These are phyloP conservation scores for Psilopogon haemacephalus DNA, from an alignment of 2,113 vertebrate genomes.

Conservation along the genomic window DNA sequence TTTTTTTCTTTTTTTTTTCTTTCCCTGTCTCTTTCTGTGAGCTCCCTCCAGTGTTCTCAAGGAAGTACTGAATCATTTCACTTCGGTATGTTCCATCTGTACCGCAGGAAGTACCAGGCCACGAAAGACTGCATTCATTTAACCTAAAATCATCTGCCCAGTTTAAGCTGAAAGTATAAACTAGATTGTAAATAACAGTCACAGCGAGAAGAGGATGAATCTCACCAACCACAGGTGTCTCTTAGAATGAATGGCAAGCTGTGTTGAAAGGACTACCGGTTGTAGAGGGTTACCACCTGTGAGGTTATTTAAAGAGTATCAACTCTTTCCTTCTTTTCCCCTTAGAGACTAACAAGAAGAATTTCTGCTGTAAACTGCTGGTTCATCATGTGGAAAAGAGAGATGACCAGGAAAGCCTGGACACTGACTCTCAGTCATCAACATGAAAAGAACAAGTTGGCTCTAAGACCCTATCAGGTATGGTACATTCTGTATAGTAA, in stretches of 20 bases:
- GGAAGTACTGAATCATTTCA: slow-evolving; percentile 24
- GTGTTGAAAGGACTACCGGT: not conserved
- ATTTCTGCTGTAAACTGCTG: not conserved
- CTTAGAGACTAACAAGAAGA: not conserved
- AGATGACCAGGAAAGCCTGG: not conserved
- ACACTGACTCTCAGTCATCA: not conserved
- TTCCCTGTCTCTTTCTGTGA: slow-evolving; percentile 60
- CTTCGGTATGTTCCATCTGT: not conserved
- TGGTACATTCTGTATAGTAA: slow-evolving; percentile 28
- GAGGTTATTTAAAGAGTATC: not conserved
- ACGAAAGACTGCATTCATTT: not conserved
- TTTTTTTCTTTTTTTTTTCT: not conserved
- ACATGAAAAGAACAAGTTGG: not conserved
- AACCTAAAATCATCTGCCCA: not conserved
- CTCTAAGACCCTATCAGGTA: not conserved
- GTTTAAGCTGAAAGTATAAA: not conserved
- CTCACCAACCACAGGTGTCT: not conserved
- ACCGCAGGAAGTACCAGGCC: not conserved
- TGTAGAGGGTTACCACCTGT: not conserved
- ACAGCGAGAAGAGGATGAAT: not conserved
- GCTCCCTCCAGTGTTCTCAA: slow-evolving; percentile 69
- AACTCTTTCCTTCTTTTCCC: not conserved
- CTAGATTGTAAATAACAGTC: not conserved
- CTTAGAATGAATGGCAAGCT: not conserved
- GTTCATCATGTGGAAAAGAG: not conserved